These are phyloP conservation scores for Galago senegalensis DNA, from an alignment of 2,797 vertebrate genomes.

Conservation along the genomic window DNA sequence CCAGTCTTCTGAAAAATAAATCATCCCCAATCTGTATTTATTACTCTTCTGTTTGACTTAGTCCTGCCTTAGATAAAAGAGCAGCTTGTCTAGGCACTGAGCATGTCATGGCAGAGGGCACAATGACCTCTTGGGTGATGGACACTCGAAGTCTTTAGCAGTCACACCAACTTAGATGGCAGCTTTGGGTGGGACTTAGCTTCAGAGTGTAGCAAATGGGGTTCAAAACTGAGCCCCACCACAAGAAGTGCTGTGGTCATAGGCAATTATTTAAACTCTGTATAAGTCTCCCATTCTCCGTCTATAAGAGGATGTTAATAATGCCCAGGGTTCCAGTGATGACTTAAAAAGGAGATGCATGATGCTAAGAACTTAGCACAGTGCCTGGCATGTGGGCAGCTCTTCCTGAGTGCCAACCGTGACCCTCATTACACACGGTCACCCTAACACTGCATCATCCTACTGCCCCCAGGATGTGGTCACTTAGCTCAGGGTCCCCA, in stretches of 20 bases:
- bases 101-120: background rate
- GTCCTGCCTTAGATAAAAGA: background rate
- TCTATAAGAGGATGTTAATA: background rate
- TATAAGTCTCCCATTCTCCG: background rate
- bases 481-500: background rate
- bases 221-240: background rate
- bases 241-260: background rate
- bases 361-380: background rate
- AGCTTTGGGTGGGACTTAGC: background rate
- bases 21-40: background rate
- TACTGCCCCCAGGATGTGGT: background rate
- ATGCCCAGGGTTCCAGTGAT: background rate
- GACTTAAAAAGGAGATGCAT: background rate
- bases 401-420: background rate
- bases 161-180: background rate
- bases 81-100: background rate
- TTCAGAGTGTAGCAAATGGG: background rate
- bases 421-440: background rate
- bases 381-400: background rate
- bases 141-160: background rate
- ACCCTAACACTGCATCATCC: background rate
- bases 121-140: background rate
- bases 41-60: background rate
- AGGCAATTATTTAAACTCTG: background rate
- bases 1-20: background rate